A percentile compares a stretch with the other conserved stretches of the same genome.
phyloP scores from a whole-genome alignment of 2,888 invertebrate genomes.

The Phlogophora meticulosa region DNA sequence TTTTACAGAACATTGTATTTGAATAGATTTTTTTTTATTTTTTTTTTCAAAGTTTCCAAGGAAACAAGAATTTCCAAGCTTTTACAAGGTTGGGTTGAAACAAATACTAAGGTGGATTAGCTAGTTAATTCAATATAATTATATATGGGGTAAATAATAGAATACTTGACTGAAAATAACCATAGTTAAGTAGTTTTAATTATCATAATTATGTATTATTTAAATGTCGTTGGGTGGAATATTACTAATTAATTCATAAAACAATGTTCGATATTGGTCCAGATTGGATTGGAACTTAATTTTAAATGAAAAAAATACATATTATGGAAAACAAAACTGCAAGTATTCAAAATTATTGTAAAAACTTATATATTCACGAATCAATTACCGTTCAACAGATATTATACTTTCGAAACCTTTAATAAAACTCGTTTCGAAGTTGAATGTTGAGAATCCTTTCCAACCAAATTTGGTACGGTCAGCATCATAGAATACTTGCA shows the following conservation, averaged over 20 bases:
- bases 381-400: background rate
- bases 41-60: too few relatives aligned
- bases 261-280: background rate
- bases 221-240: background rate
- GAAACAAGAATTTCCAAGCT: too few relatives aligned
- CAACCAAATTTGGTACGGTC: background rate
- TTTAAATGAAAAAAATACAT: too few relatives aligned
- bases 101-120: too few relatives aligned
- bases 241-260: background rate
- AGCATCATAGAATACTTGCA: background rate
- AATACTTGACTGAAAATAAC: too few relatives aligned
- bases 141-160: too few relatives aligned
- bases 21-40: too few relatives aligned
- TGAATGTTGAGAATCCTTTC: background rate
- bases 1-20: too few relatives aligned
- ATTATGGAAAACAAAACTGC: background rate
- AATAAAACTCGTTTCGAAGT: background rate
- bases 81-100: too few relatives aligned
- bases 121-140: too few relatives aligned
- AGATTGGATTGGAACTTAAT: constrained; percentile 3
- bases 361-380: background rate
- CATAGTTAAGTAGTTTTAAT: too few relatives aligned
- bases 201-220: too few relatives aligned
- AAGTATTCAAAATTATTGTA: background rate
- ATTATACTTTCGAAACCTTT: constrained; percentile 1